Evolutionary conservation across 2,113 vertebrate species (phyloP).

Genomic region (Apistogramma diplotaenia): DNA sequence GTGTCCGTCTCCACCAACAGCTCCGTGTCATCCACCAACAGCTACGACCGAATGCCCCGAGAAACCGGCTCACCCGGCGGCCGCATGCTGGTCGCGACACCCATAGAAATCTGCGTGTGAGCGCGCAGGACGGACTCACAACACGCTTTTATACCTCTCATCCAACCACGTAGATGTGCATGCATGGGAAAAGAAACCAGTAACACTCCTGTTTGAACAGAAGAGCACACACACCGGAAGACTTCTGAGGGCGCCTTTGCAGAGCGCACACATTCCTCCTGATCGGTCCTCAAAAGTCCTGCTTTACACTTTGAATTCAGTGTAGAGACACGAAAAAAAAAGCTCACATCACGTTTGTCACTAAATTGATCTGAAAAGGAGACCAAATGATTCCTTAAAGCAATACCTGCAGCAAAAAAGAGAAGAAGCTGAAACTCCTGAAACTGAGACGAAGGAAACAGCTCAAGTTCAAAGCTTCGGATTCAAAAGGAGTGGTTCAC

Average conservation of each 20-base stretch:
- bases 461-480: too few relatives aligned
- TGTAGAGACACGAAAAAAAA: background rate
- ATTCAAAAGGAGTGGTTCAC: too few relatives aligned
- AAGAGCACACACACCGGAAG: background rate
- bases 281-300: background rate
- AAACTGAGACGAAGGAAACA: too few relatives aligned
- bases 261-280: constrained; percentile 4
- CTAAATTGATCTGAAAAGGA: constrained; percentile 45
- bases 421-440: too few relatives aligned
- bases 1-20: constrained; percentile 80
- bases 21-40: constrained; percentile 82
- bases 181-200: constrained; percentile 32
- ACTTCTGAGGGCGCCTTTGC: background rate
- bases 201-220: constrained; percentile 1
- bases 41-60: constrained; percentile 78
- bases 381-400: constrained; percentile 76
- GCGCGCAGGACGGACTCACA: background rate
- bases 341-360: constrained; percentile 28
- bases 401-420: constrained; percentile 78
- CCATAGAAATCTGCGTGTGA: constrained; percentile 85
- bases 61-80: constrained; percentile 74
- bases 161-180: constrained; percentile 35
- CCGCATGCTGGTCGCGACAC: constrained; percentile 80
- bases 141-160: constrained; percentile 48
- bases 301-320: constrained; percentile 5